Evolutionary conservation across 2,888 invertebrate species (phyloP), one percentile per base, ranked within the genome.

Genomic region (Thecophora atra): DNA sequence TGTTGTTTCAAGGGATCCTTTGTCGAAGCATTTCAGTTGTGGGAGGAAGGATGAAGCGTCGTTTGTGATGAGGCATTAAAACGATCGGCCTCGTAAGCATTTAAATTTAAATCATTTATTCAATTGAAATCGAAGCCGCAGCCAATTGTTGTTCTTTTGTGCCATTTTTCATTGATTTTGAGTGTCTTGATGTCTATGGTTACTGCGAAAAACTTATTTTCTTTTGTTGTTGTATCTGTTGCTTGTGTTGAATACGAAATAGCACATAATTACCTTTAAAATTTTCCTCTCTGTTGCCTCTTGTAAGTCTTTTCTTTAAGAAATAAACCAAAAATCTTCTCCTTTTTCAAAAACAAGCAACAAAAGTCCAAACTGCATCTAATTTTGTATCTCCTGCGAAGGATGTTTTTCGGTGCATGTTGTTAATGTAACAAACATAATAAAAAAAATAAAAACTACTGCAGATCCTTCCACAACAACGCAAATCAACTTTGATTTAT

Each of bases 61-160:
- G 60, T 28, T 17, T 30, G 30, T 17, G 60, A 19, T 15, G 28
- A 47, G 17, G 15, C 65, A 51, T 26, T 26, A 30, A 51, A 11
- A 67, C 15, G 54, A 37, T 47, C 47, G 47, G 69, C 30, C 62
- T 51, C 70, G 70, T 70, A 51, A 47, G 70, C 70, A 63, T 70
- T 70, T 70, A 62, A 70, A 70, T 62, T 62, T 42, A n/a, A 28
- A 70, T 60, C 70, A 62, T 70, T 44, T 70, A 62, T 51, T 70
- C 62, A 70, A 70, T 70, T 70, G 70, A 70, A 70, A 70, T 70
- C 70, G 51, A n/a, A 17, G 58, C 60, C 66, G 37, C 66, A 66
- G 19, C 54, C 17, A 60, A 26, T 7, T 37, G 37, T 37, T 37
- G 37, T 26, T 6, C 21, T 8, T 42, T 28, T 19, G 42, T 13